Evolutionary conservation across 2,113 vertebrate genomes (phyloP), one percentile per base, ranked within the genome.

Genomic region (Pygathrix nemaeus): DNA sequence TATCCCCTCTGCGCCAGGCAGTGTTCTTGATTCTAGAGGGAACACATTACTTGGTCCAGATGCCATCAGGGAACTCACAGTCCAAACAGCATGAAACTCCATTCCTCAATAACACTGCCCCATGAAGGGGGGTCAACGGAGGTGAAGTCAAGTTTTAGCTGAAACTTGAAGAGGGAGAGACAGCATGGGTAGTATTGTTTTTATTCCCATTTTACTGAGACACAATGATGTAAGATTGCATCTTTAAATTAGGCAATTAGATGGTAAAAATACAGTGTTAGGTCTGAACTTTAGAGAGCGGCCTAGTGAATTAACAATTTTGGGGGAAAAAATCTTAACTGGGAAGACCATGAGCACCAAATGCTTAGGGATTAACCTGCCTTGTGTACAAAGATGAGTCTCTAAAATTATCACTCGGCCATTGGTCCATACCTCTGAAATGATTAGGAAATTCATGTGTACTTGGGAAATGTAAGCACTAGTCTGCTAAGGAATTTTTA

Each of bases 1-100:
- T 3, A 40, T 3, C 8, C 10, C 1, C 8, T 14, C 1, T 0
- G 35, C 8, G n/a, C 3, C 40, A 17, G n/a, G 8, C 1, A 7
- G 32, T 25, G 23, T 50, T 45, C 38, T 14, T 4, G 3, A 38
- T 12, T 45, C 6, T 23, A 27, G 25, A 12, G 32, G 40, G 21
- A 40, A 35, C 27, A 20, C 1, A n/a, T 38, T 10, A 4, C 21
- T 3, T 5, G 25, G 3, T 57, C 52, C 40, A 32, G 18, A 7
- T 12, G 5, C 45, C 38, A 55, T 55, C 14, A 17, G 30, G 11
- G 27, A 25, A 21, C 40, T 20, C 38, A 11, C 2, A 14, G 59
- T 0, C 18, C 43, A 27, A 64, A 25, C 30, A 52, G 8, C 30
- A 11, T 9, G 27, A 38, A 75, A 12, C 25, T 5, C 10, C 16